Conservation (phyloP, 1,140 invertebrate genomes). For the Eueides isabella region DNA sequence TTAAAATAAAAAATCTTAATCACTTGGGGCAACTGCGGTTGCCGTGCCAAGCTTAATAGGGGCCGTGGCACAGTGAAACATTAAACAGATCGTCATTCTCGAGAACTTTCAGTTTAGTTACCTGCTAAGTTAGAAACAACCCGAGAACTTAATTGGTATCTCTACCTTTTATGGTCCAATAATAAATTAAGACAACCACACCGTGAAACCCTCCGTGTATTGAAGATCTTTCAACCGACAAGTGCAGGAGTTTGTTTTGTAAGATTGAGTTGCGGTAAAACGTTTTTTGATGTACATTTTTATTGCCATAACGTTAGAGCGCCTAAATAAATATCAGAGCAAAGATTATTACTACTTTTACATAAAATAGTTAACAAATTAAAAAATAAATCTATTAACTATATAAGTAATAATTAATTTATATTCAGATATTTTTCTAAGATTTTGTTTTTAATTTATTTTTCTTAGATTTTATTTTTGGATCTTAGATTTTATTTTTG, state of each 20-base stretch:
- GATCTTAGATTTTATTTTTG: too few species aligned
- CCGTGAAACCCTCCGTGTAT: slow-evolving; percentile 17
- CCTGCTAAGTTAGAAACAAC: slow-evolving; percentile 30
- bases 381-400: too few species aligned
- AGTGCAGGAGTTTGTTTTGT: slow-evolving; percentile 8
- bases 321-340: background rate
- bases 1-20: background rate
- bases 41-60: background rate
- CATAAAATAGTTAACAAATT: too few species aligned
- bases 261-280: background rate
- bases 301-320: background rate
- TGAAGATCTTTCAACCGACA: background rate
- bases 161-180: slow-evolving; percentile 35
- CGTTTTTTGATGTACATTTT: background rate
- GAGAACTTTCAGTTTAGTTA: slow-evolving; percentile 30
- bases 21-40: background rate
- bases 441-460: too few species aligned
- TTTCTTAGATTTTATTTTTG: too few species aligned
- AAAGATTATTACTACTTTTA: background rate
- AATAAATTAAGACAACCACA: slow-evolving; percentile 42
- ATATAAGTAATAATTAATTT: too few species aligned
- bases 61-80: background rate
- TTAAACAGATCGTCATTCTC: slow-evolving; percentile 25
- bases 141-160: slow-evolving; percentile 33
- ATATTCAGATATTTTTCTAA: too few species aligned